Percentiles rank a stretch among this genome's conserved stretches.
Evolutionary conservation across 2,797 vertebrate genomes (phyloP).

Genomic region (Hippoglossus hippoglossus): DNA sequence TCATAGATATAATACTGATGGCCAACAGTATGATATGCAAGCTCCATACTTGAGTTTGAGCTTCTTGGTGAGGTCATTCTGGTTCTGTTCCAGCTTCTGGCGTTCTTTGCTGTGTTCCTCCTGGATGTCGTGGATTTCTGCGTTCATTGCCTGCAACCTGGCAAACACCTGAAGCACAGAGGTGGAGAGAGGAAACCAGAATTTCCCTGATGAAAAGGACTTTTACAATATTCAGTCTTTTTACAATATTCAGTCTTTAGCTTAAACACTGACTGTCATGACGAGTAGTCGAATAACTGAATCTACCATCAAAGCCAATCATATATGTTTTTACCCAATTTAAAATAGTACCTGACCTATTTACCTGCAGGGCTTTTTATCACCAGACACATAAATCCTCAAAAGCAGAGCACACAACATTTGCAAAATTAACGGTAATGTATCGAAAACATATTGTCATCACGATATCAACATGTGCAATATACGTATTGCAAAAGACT

Average conservation of each 20-base stretch:
- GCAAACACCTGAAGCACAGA: slow-evolving; percentile 89
- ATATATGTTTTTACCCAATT: too few relatives aligned
- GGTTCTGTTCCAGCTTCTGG: slow-evolving; percentile 95
- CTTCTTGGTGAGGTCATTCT: slow-evolving; percentile 96
- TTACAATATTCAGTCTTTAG: not conserved
- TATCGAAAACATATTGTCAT: too few relatives aligned
- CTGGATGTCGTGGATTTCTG: slow-evolving; percentile 95
- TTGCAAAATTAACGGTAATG: not conserved
- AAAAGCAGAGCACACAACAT: too few relatives aligned
- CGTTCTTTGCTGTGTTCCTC: slow-evolving; percentile 94
- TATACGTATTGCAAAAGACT: too few relatives aligned
- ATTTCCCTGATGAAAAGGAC: not conserved
- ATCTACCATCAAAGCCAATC: too few relatives aligned
- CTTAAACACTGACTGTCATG: not conserved
- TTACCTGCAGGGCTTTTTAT: too few relatives aligned
- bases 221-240: not conserved
- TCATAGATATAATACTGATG: not conserved
- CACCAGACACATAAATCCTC: too few relatives aligned
- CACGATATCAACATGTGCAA: too few relatives aligned
- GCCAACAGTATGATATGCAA: not conserved
- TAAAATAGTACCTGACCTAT: too few relatives aligned
- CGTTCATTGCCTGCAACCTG: slow-evolving; percentile 96
- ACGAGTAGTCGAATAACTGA: not conserved
- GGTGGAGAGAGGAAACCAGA: not conserved
- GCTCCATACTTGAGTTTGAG: slow-evolving; percentile 93